Conservation (phyloP, 2,797 vertebrate species). For the Siniperca undulata region DNA sequence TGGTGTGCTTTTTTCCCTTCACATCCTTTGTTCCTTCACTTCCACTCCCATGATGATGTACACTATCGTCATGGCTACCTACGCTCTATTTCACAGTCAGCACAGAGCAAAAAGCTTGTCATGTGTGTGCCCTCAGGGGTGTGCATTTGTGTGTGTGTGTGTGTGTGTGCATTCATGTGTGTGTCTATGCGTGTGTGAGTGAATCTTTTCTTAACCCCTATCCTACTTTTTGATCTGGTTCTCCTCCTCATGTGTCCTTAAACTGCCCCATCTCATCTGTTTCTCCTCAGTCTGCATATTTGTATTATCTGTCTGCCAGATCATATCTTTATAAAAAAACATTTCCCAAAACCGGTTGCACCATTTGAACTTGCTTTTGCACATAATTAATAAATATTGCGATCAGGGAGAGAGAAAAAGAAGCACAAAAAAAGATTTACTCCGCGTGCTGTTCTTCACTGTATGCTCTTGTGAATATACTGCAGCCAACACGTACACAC, state of each 20-base stretch:
- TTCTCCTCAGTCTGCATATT: slow-evolving; percentile 18
- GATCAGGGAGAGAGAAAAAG: neutral
- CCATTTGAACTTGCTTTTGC: slow-evolving; percentile 23
- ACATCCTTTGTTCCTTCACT: slow-evolving; percentile 14
- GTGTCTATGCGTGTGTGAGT: slow-evolving; percentile 1
- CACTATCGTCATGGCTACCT: slow-evolving; percentile 34
- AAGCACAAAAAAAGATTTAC: neutral
- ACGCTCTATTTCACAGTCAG: slow-evolving; percentile 53
- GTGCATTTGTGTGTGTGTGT: slow-evolving; percentile 15
- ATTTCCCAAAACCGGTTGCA: slow-evolving; percentile 1
- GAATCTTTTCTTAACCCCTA: slow-evolving; percentile 35
- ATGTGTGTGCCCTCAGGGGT: slow-evolving; percentile 1
- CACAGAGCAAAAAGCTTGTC: slow-evolving; percentile 21
- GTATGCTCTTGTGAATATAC: slow-evolving; percentile 6
- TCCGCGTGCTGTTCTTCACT: neutral
- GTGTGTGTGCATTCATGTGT: slow-evolving; percentile 33
- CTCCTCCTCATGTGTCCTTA: slow-evolving; percentile 19
- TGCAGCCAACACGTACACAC: neutral
- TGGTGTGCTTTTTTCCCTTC: neutral
- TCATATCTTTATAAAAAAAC: slow-evolving; percentile 11
- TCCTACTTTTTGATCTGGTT: neutral
- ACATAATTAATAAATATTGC: slow-evolving; percentile 27
- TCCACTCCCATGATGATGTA: slow-evolving; percentile 29
- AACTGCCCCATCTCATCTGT: neutral
- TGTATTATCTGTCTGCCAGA: slow-evolving; percentile 20